Evolutionary conservation across 2,797 vertebrate genomes (phyloP).

Genomic region (Lophius americanus): DNA sequence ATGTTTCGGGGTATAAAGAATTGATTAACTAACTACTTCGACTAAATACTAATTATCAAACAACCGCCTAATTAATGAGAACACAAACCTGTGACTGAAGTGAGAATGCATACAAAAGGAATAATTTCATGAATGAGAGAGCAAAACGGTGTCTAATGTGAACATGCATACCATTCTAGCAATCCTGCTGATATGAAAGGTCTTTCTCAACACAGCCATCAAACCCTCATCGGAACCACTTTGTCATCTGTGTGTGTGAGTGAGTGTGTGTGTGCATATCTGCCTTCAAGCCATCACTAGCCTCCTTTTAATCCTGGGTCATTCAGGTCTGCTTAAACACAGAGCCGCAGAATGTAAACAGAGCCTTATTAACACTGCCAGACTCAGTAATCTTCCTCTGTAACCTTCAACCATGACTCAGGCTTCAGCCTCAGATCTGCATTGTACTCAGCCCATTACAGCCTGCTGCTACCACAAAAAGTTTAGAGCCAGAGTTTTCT

Average conservation of each 20-base stretch:
- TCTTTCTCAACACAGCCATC: constrained; percentile 37
- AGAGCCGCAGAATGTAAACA: constrained; percentile 76
- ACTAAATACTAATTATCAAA: too few species aligned
- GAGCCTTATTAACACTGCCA: constrained; percentile 74
- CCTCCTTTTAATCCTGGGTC: constrained; percentile 70
- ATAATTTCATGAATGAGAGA: constrained; percentile 30
- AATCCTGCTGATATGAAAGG: constrained; percentile 57
- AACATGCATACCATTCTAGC: constrained; percentile 42
- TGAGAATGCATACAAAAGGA: neutral
- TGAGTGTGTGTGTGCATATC: constrained; percentile 24
- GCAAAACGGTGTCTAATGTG: constrained; percentile 35
- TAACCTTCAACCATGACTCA: constrained; percentile 55
- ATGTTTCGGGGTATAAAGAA: neutral
- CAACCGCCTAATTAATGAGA: too few species aligned
- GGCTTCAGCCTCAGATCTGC: constrained; percentile 34
- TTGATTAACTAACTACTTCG: neutral
- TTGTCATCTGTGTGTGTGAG: constrained; percentile 31
- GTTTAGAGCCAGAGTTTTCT: constrained; percentile 3
- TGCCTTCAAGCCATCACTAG: constrained; percentile 50
- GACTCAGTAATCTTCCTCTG: constrained; percentile 64
- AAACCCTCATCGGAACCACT: constrained; percentile 45
- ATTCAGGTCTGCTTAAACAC: constrained; percentile 72
- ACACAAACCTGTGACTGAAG: too few species aligned
- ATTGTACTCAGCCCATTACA: constrained; percentile 35
- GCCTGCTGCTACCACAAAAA: neutral